These are phyloP conservation scores for Aproaerema taeniolella DNA, from an alignment of 2,888 invertebrate genomes.

Conservation along the genomic window DNA sequence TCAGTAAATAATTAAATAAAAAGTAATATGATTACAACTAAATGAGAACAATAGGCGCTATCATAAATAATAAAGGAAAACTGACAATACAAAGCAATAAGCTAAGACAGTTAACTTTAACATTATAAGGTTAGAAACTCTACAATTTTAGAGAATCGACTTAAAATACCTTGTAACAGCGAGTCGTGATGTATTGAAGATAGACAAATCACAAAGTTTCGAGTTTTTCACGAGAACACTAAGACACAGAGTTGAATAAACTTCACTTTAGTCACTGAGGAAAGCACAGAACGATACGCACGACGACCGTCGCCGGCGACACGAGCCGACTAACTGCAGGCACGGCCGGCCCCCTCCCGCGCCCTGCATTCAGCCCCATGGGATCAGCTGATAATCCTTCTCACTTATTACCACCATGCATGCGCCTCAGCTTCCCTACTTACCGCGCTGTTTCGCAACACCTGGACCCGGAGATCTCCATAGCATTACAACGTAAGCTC, in stretches of 20 bases:
- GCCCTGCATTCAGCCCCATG: conserved; percentile 28
- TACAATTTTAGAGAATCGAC: background rate
- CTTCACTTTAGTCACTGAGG: conserved; percentile 29
- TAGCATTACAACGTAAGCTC: too few species aligned
- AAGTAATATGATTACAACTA: too few species aligned
- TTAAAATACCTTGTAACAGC: conserved; percentile 10
- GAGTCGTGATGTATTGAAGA: background rate
- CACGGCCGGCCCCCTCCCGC: conserved; percentile 28
- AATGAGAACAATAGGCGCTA: too few species aligned
- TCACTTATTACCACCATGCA: conserved; percentile 13
- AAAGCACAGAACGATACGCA: too few species aligned
- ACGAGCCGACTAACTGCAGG: conserved; percentile 49
- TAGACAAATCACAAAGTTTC: background rate
- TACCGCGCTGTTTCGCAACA: background rate
- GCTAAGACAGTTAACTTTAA: too few species aligned
- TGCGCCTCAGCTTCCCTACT: background rate
- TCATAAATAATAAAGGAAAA: too few species aligned
- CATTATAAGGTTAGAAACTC: too few species aligned
- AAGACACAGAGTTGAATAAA: too few species aligned
- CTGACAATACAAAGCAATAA: too few species aligned
- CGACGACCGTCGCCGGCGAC: conserved; percentile 36
- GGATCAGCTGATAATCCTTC: conserved; percentile 42
- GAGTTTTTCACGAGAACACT: too few species aligned
- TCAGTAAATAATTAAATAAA: too few species aligned
- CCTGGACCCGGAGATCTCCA: too few species aligned